Evolutionary conservation across 2,888 invertebrate species (phyloP).

Genomic region (Tryphoninae sp.): DNA sequence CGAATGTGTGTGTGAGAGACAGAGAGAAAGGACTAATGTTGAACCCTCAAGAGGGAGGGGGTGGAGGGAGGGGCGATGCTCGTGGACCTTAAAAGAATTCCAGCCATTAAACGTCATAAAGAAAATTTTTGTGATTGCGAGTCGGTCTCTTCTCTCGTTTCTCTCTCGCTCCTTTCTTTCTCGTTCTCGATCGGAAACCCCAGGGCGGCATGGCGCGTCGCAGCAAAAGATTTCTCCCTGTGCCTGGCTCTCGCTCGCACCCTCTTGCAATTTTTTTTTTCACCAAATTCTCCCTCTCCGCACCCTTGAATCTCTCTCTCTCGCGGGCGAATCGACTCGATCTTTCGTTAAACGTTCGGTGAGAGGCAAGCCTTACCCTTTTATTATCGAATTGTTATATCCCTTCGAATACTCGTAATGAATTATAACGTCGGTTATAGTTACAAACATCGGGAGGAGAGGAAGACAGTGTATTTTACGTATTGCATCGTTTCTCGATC

Average conservation of each 20-base stretch:
- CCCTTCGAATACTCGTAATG: conserved; percentile 70
- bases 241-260: conserved; percentile 7
- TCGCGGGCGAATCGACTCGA: background rate
- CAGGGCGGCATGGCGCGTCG: background rate
- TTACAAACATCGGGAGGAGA: conserved; percentile 13
- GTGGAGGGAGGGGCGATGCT: conserved; percentile 12
- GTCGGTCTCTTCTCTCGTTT: conserved; percentile 32
- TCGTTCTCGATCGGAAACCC: background rate
- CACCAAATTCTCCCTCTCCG: background rate
- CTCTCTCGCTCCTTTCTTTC: background rate
- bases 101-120: conserved; percentile 79
- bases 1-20: background rate
- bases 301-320: conserved; percentile 23
- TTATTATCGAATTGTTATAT: conserved; percentile 72
- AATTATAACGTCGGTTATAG: conserved; percentile 72
- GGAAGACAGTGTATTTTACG: conserved; percentile 13
- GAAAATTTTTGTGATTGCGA: conserved; percentile 78
- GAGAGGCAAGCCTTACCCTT: conserved; percentile 66
- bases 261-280: conserved; percentile 3
- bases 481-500: conserved; percentile 44
- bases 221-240: background rate
- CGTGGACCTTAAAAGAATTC: conserved; percentile 75
- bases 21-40: conserved; percentile 25
- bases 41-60: too few species aligned
- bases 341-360: conserved; percentile 68